Conservation (phyloP, 2,113 vertebrate species). For the Telmatochromis sp. region DNA sequence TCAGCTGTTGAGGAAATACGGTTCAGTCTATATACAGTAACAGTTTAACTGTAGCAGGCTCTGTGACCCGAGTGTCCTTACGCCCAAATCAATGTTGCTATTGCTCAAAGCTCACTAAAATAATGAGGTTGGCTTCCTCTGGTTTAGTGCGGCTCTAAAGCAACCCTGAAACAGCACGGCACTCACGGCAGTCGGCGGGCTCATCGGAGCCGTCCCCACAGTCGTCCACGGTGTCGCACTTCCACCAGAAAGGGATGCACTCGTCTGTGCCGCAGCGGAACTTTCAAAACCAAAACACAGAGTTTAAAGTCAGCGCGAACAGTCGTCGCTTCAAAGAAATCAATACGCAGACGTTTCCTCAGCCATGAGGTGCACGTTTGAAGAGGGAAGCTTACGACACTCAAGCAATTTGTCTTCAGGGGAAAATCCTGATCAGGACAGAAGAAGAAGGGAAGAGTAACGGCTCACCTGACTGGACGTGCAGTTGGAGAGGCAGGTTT, state of each 20-base stretch:
- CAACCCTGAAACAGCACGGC: not conserved
- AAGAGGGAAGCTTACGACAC: not conserved
- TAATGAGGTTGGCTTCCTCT: not conserved
- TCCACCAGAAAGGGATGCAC: slow-evolving; percentile 99
- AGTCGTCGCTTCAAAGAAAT: not conserved
- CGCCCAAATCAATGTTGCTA: not conserved
- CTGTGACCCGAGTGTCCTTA: not conserved
- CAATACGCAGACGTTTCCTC: slow-evolving; percentile 2
- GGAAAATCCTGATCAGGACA: not conserved
- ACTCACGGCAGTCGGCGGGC: slow-evolving; percentile 93
- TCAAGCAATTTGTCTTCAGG: slow-evolving; percentile 2
- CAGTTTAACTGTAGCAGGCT: not conserved
- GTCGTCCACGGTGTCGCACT: slow-evolving; percentile 96
- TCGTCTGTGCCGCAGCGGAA: slow-evolving; percentile 97
- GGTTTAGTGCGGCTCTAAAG: not conserved
- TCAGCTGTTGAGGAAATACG: slow-evolving; percentile 75
- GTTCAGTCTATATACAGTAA: not conserved
- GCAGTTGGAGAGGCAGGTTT: slow-evolving; percentile 95
- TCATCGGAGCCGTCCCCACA: slow-evolving; percentile 97
- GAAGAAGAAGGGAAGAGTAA: not conserved
- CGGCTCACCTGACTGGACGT: slow-evolving; percentile 93
- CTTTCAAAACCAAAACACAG: slow-evolving; percentile 52
- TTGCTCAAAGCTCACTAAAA: not conserved
- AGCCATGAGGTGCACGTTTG: not conserved
- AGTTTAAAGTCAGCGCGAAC: not conserved